A percentile compares a stretch with the other conserved stretches of the same genome.
Conservation (phyloP, 2,888 invertebrate genomes). For the Phoronis australis region DNA sequence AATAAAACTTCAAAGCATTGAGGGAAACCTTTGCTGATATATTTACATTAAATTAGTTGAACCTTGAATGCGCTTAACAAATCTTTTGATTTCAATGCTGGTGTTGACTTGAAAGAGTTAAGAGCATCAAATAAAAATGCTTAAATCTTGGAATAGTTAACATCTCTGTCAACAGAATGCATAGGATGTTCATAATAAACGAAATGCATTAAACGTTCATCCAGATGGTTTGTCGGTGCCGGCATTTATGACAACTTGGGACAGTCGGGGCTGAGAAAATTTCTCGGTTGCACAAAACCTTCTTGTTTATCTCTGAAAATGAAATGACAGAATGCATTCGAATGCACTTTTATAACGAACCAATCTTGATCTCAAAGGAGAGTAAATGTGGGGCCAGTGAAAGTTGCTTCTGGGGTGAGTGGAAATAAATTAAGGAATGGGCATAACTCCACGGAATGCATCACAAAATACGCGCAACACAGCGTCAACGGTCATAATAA, state of each 20-base stretch:
- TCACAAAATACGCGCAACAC: background rate
- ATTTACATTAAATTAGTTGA: no score
- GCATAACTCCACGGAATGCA: background rate
- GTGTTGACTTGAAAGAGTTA: no score
- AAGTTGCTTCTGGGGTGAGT: background rate
- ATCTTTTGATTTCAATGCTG: no score
- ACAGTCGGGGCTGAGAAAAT: conserved; percentile 48
- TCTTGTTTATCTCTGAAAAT: conserved; percentile 50
- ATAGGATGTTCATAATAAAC: no score
- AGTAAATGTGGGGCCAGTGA: background rate
- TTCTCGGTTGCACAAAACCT: conserved; percentile 50
- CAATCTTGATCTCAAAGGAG: background rate
- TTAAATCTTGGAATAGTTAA: no score
- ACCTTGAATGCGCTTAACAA: no score
- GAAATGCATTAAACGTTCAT: no score
- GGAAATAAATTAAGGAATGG: background rate
- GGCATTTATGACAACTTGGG: conserved; percentile 36
- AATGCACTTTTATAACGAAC: background rate
- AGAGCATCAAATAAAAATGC: no score
- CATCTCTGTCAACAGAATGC: background rate
- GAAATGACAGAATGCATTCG: conserved; percentile 1
- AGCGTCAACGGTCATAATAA: background rate
- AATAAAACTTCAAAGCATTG: no score
- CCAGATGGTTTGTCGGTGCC: no score
- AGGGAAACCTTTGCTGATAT: no score